Evolutionary conservation across 2,113 vertebrate genomes (phyloP), one percentile per base, ranked within the genome.

Genomic region (Odocoileus hemionus): DNA sequence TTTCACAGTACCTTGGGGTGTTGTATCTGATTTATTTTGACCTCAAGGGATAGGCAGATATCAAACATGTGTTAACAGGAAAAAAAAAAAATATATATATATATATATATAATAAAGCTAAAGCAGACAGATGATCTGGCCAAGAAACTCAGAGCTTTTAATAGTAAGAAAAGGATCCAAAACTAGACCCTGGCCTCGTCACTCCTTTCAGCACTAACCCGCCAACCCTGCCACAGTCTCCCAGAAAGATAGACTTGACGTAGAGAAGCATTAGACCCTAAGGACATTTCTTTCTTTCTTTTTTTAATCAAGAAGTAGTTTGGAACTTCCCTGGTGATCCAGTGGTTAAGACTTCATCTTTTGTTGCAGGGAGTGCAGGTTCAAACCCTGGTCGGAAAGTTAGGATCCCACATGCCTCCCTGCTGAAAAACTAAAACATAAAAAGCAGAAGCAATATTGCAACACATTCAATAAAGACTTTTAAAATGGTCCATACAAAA

Each of bases 101-200:
- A 1, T 7, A 61, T 36, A 36, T 36, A 36, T 36, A 70, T 0
- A 45, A 30, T 86, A 91, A 28, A 28, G 12, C 57, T 43, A 50
- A 88, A 67, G 30, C 23, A 15, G 57, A 55, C 23, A 89, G 14
- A 5, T 50, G 36, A 86, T 61, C 82, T 97, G 89, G 45, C 45
- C 11, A 21, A 52, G 87, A 89, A 36, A 47, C 43, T 79, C 64
- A 10, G 26, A 19, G n/a, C 39, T 76, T 10, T 43, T 15, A 10
- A 15, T 17, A 2, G 23, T n/a, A 30, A 58, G 67, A 25, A 4
- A 30, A 55, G 10, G 45, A 60, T 15, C n/a, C 30, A 45, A 43
- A 89, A 39, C 30, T 43, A 30, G 43, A 78, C 0, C 0, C 61
- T 55, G 55, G 86, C 15, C 9, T 5, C 0, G 0, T 43, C 3